phyloP scores from a whole-genome alignment of 2,113 vertebrate species.

The Carassius gibelio region DNA sequence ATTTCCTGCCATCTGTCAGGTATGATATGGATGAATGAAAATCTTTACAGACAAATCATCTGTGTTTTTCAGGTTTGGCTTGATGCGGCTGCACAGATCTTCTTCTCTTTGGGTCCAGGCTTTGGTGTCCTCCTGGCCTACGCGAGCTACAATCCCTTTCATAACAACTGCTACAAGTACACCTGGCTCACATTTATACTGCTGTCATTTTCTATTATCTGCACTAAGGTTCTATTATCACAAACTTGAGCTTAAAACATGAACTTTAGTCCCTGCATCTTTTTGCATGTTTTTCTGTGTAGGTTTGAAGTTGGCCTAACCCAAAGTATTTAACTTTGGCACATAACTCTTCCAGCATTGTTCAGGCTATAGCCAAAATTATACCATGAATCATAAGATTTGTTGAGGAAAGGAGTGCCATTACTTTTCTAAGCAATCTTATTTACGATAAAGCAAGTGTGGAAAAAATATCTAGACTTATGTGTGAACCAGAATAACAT shows the following conservation, averaged over 20 bases:
- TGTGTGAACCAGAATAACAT: neutral
- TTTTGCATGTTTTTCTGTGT: neutral
- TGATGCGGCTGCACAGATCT: constrained; percentile 86
- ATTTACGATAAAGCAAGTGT: neutral
- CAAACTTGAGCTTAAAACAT: neutral
- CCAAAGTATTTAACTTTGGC: neutral
- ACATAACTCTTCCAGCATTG: neutral
- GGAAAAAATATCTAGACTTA: neutral
- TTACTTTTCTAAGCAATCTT: neutral
- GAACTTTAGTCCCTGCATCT: neutral
- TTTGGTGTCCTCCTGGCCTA: constrained; percentile 95
- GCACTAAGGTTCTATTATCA: neutral
- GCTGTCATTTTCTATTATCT: neutral
- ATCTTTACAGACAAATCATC: neutral
- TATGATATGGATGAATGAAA: constrained; percentile 10
- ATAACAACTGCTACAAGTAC: constrained; percentile 98
- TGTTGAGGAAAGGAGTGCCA: neutral
- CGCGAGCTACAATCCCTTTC: constrained; percentile 98
- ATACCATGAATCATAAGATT: neutral
- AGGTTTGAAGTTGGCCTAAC: neutral
- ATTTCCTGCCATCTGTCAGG: neutral
- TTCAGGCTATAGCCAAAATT: neutral
- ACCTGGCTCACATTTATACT: neutral
- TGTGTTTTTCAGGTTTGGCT: constrained; percentile 86
- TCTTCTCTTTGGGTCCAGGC: constrained; percentile 96